Evolutionary conservation across 2,888 invertebrate genomes (phyloP), one percentile per base, ranked within the genome.

Genomic region (Troilus luridus): DNA sequence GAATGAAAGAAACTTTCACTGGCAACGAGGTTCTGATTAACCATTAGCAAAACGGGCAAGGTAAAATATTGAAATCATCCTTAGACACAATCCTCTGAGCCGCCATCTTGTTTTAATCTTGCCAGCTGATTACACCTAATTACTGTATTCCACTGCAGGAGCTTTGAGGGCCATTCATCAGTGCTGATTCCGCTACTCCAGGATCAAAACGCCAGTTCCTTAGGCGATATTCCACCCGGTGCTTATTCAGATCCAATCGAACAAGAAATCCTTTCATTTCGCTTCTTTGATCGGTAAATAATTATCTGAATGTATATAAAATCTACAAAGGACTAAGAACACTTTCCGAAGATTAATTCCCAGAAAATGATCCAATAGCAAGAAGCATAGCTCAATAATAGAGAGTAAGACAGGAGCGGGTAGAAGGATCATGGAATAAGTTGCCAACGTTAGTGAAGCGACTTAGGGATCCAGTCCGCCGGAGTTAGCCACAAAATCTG

Each of bases 21-120:
- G 41, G 41, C 5, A 41, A 41, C 41, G 21, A 77, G 72, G 17
- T 19, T 19, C 27, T 77, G 14, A 77, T 77, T 77, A 77, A 77
- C 17, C 72, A 77, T 77, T 41, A 77, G 8, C 27, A 77, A 77
- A 27, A 17, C 17, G 17, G 41, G 41, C 41, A 24, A 67, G 12
- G 24, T 8, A 9, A 41, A 41, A 41, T 27, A 41, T 77, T 77
- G 27, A 77, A 77, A 77, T 77, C 72, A 77, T 19, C 41, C 27
- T 19, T 41, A 77, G 27, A 41, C 72, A 77, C 41, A 77, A 77
- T 77, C 41, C 41, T 41, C 27, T 58, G 56, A 85, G n/a, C 85
- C 85, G 56, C 85, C 85, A 85, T 85, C 85, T 85, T 85, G 85
- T 11, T 58, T 85, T 85, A 85, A 85, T 81, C 81, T 21, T 19